Base-by-base conservation (phyloP, 2,113 vertebrate species). In the Sciurus niger region DNA sequence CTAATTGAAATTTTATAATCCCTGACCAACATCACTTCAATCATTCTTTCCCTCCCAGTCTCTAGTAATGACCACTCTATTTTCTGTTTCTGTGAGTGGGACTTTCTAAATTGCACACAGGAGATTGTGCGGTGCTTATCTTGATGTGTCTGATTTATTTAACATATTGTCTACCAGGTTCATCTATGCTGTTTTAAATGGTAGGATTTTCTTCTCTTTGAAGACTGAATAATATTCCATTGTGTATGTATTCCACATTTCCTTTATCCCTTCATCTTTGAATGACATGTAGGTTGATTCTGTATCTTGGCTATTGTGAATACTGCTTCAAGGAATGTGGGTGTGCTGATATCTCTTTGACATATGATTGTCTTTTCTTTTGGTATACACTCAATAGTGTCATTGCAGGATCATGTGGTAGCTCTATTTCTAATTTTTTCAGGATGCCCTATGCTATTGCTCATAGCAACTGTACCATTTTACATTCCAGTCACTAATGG, bases 1-100 rank as follows among this genome's bases (percentile, higher is more conserved):
- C 17, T 82, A 34, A 40, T 5, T 77, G 16, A 65, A 63, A 67
- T 13, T 67, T 74, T 74, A 30, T 51, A 83, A 25, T 34, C 6
- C 28, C 22, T 53, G 25, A 34, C 14, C 9, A 65, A 32, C 34
- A 77, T 48, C 73, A 63, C 2, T 24, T 32, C 28, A 83, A 25
- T 32, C 28, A 25, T 34, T 22, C 5, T 12, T 53, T 55, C 22
- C 0, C 4, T 7, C 2, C 6, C 30, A 65, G 2, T 4, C 17
- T 74, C n/a, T 89, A 40, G 11, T 82, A 65, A 65, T 2, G 22
- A 60, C 20, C 7, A 34, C 40, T 74, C 63, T 51, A 77, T 63
- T 51, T 48, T n/a, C 20, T 65, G 22, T 40, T 63, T 65, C 55
- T 88, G 13, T 63, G 43, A 67, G 20, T 67, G 63, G 55, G 18